phyloP scores from a whole-genome alignment of 2,797 vertebrate species.

The Myotis pilosus region DNA sequence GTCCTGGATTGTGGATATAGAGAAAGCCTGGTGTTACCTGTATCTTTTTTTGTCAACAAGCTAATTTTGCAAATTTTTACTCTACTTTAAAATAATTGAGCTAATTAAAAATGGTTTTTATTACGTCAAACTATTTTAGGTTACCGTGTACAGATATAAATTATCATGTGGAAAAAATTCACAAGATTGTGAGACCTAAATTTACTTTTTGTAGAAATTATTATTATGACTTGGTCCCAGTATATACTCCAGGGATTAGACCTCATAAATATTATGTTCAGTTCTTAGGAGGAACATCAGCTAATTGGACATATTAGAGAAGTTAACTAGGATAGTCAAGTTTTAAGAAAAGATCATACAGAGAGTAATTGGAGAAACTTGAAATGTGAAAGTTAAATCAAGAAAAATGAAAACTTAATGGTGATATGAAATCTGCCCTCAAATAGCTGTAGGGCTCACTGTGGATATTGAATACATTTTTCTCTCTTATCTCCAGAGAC shows the following conservation, averaged over 20 bases:
- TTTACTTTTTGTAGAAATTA: slow-evolving; percentile 39
- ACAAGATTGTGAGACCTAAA: not conserved
- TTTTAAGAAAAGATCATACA: slow-evolving; percentile 14
- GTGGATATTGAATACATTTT: not conserved
- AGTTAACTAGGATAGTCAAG: not conserved
- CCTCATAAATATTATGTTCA: slow-evolving; percentile 11
- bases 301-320: not conserved
- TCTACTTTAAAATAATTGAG: slow-evolving; percentile 43
- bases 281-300: slow-evolving; percentile 12
- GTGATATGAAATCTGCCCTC: not conserved
- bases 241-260: slow-evolving; percentile 13
- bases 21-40: slow-evolving; percentile 95
- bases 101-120: slow-evolving; percentile 29
- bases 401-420: slow-evolving; percentile 24
- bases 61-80: slow-evolving; percentile 7
- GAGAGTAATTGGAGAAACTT: slow-evolving; percentile 28
- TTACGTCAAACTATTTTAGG: not conserved
- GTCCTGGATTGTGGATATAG: slow-evolving; percentile 97
- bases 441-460: not conserved
- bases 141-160: slow-evolving; percentile 19
- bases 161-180: not conserved
- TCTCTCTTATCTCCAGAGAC: not conserved
- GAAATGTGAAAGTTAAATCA: slow-evolving; percentile 35
- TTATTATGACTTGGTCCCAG: not conserved
- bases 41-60: slow-evolving; percentile 87